These are phyloP conservation scores for Enoplosus armatus DNA, from an alignment of 2,797 vertebrate species.

Conservation along the genomic window DNA sequence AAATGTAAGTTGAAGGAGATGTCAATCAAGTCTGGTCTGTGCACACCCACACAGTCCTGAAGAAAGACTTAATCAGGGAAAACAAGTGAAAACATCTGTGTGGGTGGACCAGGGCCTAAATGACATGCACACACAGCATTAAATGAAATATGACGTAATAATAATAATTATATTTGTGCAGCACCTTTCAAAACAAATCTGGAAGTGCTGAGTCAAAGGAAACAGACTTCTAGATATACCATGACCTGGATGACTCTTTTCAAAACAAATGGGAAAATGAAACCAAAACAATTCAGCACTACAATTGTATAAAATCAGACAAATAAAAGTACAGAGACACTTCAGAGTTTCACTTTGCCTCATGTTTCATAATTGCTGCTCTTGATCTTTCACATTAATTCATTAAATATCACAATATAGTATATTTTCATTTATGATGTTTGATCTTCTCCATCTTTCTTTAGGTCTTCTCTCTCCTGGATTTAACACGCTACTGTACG, in stretches of 20 bases:
- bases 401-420: background rate
- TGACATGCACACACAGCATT: background rate
- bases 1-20: background rate
- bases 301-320: too few species aligned
- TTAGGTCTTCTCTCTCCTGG: constrained; percentile 92
- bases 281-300: too few species aligned
- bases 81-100: background rate
- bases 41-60: background rate
- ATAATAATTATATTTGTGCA: too few species aligned
- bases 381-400: background rate
- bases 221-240: too few species aligned
- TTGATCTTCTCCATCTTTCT: background rate
- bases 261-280: background rate
- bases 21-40: background rate
- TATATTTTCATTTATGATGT: background rate
- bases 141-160: background rate
- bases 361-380: background rate
- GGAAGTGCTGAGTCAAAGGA: background rate
- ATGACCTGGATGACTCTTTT: too few species aligned
- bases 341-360: background rate
- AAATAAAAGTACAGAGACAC: background rate
- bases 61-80: background rate
- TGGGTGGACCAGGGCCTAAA: background rate
- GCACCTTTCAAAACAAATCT: background rate
- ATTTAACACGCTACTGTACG: constrained; percentile 93